Conservation (phyloP, 2,888 invertebrate genomes). For the Philereme transversata region DNA sequence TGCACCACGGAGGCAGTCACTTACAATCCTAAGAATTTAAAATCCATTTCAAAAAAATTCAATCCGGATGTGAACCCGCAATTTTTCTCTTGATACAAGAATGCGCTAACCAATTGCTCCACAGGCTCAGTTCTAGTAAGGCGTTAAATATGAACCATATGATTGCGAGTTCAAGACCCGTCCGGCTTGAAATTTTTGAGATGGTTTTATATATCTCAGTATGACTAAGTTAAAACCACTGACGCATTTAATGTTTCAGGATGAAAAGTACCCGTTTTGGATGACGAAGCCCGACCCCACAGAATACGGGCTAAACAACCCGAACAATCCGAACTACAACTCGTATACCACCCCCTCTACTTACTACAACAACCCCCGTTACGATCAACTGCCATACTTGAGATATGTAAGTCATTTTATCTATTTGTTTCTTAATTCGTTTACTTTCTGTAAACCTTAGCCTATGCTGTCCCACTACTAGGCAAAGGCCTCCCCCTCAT, state of each 20-base stretch:
- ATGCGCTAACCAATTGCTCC: no score
- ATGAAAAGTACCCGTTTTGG: slow-evolving; percentile 93
- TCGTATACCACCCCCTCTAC: slow-evolving; percentile 53
- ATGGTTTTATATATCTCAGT: no score
- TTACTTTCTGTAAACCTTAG: neutral
- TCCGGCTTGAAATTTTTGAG: no score
- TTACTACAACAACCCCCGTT: slow-evolving; percentile 62
- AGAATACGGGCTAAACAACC: slow-evolving; percentile 63
- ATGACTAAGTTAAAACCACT: no score
- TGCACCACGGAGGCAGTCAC: no score
- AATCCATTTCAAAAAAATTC: neutral
- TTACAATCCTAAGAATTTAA: neutral
- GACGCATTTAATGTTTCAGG: slow-evolving; percentile 58
- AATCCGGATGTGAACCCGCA: no score
- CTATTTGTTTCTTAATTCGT: neutral
- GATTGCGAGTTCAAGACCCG: no score
- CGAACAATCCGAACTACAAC: slow-evolving; percentile 60
- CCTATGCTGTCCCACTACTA: no score
- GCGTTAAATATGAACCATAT: no score
- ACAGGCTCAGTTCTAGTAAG: no score
- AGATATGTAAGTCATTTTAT: slow-evolving; percentile 85
- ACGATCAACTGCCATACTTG: slow-evolving; percentile 86
- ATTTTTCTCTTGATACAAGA: no score
- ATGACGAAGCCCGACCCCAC: slow-evolving; percentile 85
- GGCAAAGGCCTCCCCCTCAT: no score